A percentile compares a stretch with the other conserved stretches of the same genome.
phyloP scores from a whole-genome alignment of 2,113 vertebrate species.

The Dermatemys mawii region DNA sequence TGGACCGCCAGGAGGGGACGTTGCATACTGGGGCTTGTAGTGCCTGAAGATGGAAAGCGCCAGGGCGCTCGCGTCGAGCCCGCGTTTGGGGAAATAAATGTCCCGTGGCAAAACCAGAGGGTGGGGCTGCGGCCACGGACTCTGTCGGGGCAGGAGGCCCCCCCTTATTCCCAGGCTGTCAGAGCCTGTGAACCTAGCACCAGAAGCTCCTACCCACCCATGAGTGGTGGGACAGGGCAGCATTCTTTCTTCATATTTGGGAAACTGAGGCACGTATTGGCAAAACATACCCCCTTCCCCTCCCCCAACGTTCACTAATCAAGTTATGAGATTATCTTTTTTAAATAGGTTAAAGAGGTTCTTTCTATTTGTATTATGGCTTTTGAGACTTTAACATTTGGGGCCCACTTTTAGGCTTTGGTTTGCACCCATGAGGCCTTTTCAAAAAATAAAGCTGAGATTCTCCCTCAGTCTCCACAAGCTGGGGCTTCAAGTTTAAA shows the following conservation, averaged over 20 bases:
- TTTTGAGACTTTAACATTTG: neutral
- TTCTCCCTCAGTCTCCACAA: neutral
- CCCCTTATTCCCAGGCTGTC: too few relatives aligned
- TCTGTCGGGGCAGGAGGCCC: too few relatives aligned
- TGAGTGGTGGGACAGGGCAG: neutral
- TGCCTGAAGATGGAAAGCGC: fast-evolving
- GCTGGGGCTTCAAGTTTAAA: neutral
- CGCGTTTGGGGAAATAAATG: neutral
- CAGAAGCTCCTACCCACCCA: too few relatives aligned
- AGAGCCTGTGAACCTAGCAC: too few relatives aligned
- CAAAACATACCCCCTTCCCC: neutral
- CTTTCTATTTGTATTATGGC: neutral
- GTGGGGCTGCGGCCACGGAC: too few relatives aligned
- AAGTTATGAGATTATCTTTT: neutral
- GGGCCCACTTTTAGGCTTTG: neutral
- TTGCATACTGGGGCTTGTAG: neutral
- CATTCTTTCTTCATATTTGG: neutral
- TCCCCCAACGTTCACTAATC: neutral
- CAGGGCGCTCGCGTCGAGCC: fast-evolving
- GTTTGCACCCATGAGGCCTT: neutral
- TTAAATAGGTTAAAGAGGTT: neutral
- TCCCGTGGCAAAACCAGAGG: neutral
- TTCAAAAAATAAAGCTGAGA: neutral
- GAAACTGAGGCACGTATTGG: neutral
- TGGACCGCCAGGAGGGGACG: neutral